Conservation (phyloP, 2,888 invertebrate genomes). For the Tenthredo distinguenda region DNA sequence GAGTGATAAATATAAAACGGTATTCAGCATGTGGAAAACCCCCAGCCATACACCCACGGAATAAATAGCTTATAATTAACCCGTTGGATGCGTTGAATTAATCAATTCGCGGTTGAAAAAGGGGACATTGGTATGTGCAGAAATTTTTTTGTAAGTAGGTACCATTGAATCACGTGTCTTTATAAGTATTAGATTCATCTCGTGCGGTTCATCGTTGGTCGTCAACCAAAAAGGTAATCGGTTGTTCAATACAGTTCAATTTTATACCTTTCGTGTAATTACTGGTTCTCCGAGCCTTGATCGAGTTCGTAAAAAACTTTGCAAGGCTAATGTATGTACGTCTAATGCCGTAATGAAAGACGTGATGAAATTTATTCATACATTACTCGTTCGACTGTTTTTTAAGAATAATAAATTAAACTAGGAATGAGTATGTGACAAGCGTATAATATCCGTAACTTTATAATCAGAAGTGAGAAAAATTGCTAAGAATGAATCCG, state of each 20-base stretch:
- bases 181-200: background rate
- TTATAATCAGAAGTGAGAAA: background rate
- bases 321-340: too few species aligned
- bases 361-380: too few species aligned
- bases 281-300: background rate
- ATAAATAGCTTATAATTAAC: slow-evolving; percentile 11
- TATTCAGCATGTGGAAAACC: background rate
- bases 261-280: background rate
- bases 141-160: too few species aligned
- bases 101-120: background rate
- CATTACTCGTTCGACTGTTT: too few species aligned
- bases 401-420: too few species aligned
- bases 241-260: background rate
- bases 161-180: background rate
- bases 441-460: too few species aligned
- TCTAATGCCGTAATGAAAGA: too few species aligned
- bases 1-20: slow-evolving; percentile 11
- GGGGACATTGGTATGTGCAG: background rate
- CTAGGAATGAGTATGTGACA: too few species aligned
- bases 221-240: background rate
- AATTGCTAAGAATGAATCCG: background rate
- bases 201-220: too few species aligned
- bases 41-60: background rate
- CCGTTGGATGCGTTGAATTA: background rate
- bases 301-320: too few species aligned